A percentile compares a stretch with the other conserved stretches of the same genome.
Conservation (phyloP, 2,113 vertebrate species). For the Callocephalon fimbriatum region DNA sequence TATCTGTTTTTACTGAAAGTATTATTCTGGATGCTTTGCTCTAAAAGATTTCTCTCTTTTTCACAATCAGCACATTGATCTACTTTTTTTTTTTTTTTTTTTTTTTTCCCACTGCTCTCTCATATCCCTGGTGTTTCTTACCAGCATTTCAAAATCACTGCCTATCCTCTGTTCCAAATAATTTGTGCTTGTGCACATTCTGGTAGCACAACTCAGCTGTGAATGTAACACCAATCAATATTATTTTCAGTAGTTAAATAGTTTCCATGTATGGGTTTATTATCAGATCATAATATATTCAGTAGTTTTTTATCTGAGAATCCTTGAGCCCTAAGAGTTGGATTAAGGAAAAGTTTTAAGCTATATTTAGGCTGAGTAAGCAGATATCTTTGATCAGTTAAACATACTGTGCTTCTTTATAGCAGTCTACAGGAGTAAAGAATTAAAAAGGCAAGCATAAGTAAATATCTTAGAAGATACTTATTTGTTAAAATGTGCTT, state of each 20-base stretch:
- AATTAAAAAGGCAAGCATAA: not conserved
- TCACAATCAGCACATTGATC: not conserved
- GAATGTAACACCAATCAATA: slow-evolving; percentile 52
- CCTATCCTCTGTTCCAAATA: not conserved
- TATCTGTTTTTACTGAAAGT: not conserved
- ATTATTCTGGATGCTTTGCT: not conserved
- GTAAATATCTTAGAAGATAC: not conserved
- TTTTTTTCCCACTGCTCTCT: not conserved
- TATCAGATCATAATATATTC: slow-evolving; percentile 24
- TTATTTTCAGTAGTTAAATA: not conserved
- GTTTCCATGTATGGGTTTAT: slow-evolving; percentile 23
- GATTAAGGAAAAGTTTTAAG: slow-evolving; percentile 27
- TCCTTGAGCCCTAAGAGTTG: not conserved
- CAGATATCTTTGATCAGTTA: not conserved
- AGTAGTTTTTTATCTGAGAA: not conserved
- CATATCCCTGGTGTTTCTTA: slow-evolving; percentile 51
- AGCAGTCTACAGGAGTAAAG: not conserved
- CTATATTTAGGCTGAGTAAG: slow-evolving; percentile 3
- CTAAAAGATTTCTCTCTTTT: not conserved
- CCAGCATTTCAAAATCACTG: slow-evolving; percentile 54
- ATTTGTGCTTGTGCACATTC: slow-evolving; percentile 49
- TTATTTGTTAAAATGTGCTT: not conserved
- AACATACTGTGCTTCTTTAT: not conserved
- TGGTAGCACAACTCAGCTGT: slow-evolving; percentile 9
- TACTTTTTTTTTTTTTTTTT: not conserved